Evolutionary conservation across 1,140 invertebrate genomes (phyloP).

Genomic region (Nixonia krombeini): DNA sequence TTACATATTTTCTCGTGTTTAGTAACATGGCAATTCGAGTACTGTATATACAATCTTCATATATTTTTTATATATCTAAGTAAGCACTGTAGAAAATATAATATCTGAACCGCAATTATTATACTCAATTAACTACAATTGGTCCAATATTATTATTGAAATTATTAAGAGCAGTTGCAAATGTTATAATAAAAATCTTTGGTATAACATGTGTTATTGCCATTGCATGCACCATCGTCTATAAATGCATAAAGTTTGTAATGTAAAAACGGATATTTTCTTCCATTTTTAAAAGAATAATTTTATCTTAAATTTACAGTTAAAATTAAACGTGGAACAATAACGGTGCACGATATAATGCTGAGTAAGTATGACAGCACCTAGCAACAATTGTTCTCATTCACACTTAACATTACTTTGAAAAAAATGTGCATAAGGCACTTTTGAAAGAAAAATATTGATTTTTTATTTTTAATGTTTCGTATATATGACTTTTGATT

Average conservation of each 20-base stretch:
- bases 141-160: neutral
- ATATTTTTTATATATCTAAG: slow-evolving; percentile 48
- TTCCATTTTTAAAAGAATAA: slow-evolving; percentile 6
- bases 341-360: too few relatives aligned
- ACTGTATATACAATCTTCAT: slow-evolving; percentile 55
- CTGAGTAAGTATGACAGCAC: too few relatives aligned
- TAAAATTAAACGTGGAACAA: too few relatives aligned
- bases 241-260: neutral
- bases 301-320: neutral
- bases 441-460: neutral
- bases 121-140: slow-evolving; percentile 7
- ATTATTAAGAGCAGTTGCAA: slow-evolving; percentile 1
- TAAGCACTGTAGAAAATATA: slow-evolving; percentile 42
- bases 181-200: slow-evolving; percentile 62
- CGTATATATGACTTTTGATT: too few relatives aligned
- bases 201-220: slow-evolving; percentile 66
- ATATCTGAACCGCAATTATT: slow-evolving; percentile 16
- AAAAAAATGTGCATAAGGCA: slow-evolving; percentile 11
- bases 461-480: too few relatives aligned
- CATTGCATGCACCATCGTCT: slow-evolving; percentile 43
- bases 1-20: slow-evolving; percentile 7
- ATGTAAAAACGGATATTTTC: neutral
- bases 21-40: slow-evolving; percentile 33
- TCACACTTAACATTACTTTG: neutral
- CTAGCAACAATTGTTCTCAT: too few relatives aligned